Evolutionary conservation across 2,888 invertebrate genomes (phyloP).

Genomic region (Fissipunctia ypsillon): DNA sequence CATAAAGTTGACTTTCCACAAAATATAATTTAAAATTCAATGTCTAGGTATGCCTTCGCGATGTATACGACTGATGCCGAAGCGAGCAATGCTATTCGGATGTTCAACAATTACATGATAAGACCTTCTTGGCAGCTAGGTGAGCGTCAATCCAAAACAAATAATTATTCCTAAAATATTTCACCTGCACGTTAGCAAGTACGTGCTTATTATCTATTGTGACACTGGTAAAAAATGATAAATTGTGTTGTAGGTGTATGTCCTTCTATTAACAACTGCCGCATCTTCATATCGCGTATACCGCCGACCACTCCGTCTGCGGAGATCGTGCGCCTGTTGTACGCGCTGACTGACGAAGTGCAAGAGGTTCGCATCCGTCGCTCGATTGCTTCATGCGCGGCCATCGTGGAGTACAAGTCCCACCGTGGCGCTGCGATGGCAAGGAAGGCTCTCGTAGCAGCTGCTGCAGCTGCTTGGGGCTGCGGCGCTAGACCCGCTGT

Average conservation of each 20-base stretch:
- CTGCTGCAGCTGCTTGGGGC: slow-evolving; percentile 88
- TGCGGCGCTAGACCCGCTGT: slow-evolving; percentile 86
- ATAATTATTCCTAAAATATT: background rate
- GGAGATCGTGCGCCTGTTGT: slow-evolving; percentile 91
- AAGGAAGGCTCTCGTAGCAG: slow-evolving; percentile 88
- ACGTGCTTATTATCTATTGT: background rate
- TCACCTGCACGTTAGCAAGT: background rate
- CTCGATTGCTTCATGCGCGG: slow-evolving; percentile 89
- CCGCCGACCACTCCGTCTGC: slow-evolving; percentile 90
- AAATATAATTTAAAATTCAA: slow-evolving; percentile 7
- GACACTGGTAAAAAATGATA: background rate
- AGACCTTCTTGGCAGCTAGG: slow-evolving; percentile 91
- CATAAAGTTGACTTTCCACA: background rate
- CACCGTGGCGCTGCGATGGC: slow-evolving; percentile 92
- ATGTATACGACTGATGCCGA: slow-evolving; percentile 91
- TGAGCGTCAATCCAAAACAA: slow-evolving; percentile 66
- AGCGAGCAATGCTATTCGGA: slow-evolving; percentile 91
- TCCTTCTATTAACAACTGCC: slow-evolving; percentile 94
- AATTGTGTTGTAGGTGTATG: slow-evolving; percentile 90
- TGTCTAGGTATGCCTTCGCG: slow-evolving; percentile 92
- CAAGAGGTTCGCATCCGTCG: slow-evolving; percentile 87
- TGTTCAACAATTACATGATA: slow-evolving; percentile 93
- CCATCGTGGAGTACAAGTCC: slow-evolving; percentile 93
- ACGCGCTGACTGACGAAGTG: slow-evolving; percentile 88
- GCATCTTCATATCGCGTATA: slow-evolving; percentile 92